Base-by-base conservation (phyloP, 2,888 invertebrate genomes). In the Mellilla xanthometata region DNA sequence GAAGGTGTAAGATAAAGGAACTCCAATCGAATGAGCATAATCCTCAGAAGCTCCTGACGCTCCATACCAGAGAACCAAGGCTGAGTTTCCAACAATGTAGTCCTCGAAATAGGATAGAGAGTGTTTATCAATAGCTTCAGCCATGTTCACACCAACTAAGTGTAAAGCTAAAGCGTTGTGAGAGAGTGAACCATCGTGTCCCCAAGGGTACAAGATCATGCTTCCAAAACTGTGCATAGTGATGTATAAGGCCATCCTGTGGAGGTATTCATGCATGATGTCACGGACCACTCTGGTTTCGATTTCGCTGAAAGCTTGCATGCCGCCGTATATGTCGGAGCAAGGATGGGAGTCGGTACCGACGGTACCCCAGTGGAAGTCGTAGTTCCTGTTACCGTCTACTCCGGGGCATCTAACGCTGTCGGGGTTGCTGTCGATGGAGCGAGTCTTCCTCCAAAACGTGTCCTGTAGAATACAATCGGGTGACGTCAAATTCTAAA, bases 361-460 rank as follows among this genome's bases (percentile, higher is more conserved):
- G 49, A 76, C 86, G 68, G 88, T 91, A 81, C 91, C 92, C 95
- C 95, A 95, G 49, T 91, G 81, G 62, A 91, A 92, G 41, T 91
- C 94, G 60, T 92, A 96, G 79, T 96, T 96, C 1, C 95, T 85
- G 72, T 96, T 96, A 0, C 92, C 92, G 64, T 96, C 96, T 0
- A 92, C 92, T 8, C 96, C 96, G 2, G 79, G 77, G 57, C 95
- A 95, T 0, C 68, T 1, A n/a, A 10, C 9, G 2, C 76, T 55
- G 5, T 67, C 64, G 0, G 23, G 0, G 30, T 78, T 65, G 8
- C 69, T 65, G 52, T 78, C 63, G 0, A 85, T 88, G 0, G 92
- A 91, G 0, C 94, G 90, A 0, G 93, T 94, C 67, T 94, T 94
- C 12, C 94, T 91, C 94, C 94, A 95, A 54, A 94, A 78, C 6